phyloP scores from a whole-genome alignment of 2,113 vertebrate genomes.

The Pantherophis guttatus region DNA sequence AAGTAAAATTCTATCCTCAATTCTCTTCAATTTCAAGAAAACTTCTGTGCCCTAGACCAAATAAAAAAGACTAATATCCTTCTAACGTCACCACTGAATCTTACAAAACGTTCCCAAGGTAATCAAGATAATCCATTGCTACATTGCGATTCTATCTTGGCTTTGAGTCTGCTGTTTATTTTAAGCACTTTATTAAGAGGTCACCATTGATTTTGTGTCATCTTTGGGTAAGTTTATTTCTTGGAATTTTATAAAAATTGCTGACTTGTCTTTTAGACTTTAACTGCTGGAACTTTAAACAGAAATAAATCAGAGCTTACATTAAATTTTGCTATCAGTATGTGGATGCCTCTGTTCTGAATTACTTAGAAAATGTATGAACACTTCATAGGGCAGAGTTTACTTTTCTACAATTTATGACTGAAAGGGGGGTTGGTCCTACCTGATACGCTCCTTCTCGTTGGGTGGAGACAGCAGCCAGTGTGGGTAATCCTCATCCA shows the following conservation, averaged over 20 bases:
- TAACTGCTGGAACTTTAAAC: neutral
- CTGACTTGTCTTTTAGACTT: neutral
- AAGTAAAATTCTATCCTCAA: neutral
- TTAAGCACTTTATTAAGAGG: neutral
- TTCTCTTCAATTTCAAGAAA: neutral
- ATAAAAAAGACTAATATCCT: neutral
- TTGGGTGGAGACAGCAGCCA: too few species aligned
- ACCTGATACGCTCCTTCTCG: too few species aligned
- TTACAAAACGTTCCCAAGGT: neutral
- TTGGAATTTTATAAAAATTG: neutral
- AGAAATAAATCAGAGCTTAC: neutral
- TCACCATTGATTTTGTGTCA: neutral
- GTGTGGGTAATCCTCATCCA: too few species aligned
- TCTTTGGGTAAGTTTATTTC: neutral
- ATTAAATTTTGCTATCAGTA: neutral
- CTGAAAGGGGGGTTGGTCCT: neutral
- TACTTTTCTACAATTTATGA: neutral
- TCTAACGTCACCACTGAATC: neutral
- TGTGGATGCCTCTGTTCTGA: neutral
- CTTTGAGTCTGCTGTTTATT: neutral
- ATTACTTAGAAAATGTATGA: neutral
- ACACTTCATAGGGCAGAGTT: slow-evolving; percentile 5
- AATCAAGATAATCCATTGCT: neutral
- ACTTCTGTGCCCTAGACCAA: neutral
- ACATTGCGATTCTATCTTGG: neutral